Base-by-base conservation (phyloP, 2,113 vertebrate species). In the Scopus umbretta region DNA sequence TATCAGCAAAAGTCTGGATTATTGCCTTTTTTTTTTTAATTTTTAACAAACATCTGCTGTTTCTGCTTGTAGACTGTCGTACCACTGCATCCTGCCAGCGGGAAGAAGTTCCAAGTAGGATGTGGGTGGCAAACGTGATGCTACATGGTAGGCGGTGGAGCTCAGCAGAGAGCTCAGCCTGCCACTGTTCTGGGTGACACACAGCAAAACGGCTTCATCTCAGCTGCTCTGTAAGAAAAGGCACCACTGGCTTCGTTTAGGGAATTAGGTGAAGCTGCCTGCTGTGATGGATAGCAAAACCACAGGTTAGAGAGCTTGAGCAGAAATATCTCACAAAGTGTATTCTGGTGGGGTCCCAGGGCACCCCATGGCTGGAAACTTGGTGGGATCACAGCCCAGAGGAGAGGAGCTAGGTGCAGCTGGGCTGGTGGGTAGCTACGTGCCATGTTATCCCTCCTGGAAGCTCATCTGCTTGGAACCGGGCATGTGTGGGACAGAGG, bases 1-100 rank as follows among this genome's bases (percentile, higher is more conserved):
- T 91, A 95, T 95, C 92, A 95, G 89, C 74, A 87, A 91, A 73
- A 90, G 53, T 66, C 79, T 96, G 91, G 95, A 95, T 88, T 94
- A 53, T 72, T 95, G 84, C 93, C 78, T 49, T 71, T 59, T 49
- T 23, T 25, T 71, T 67, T 36, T n/a, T n/a, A n/a, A n/a, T 42
- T 82, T 63, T 43, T 52, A 80, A 62, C 56, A 80, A 91, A 95
- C 89, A 90, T 95, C 94, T 94, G 86, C 78, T 91, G 40, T 73
- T 95, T 73, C 95, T 95, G 92, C 94, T 87, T 62, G 40, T 22
- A 68, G 56, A 68, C 30, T n/a, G 29, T 49, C 0, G 0, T 71
- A 90, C 67, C 90, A 34, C 68, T 53, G 80, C 38, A 10, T 75
- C 75, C 75, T 80, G 78, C 84, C 92, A 80, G 90, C 0, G 0